phyloP scores from a whole-genome alignment of 2,888 invertebrate species.

The Tachina grossa region DNA sequence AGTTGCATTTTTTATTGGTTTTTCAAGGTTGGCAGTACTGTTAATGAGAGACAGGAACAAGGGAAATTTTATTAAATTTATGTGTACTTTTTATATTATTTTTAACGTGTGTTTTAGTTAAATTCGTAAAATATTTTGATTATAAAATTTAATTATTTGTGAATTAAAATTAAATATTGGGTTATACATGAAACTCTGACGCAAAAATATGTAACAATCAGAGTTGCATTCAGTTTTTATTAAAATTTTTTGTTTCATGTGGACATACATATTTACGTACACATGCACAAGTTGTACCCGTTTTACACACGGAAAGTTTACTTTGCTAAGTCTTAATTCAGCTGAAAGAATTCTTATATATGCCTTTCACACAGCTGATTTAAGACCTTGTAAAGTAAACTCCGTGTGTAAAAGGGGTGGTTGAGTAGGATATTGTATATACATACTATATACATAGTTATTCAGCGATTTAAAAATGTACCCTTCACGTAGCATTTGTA shows the following conservation, averaged over 20 bases:
- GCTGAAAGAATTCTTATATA: too few species aligned
- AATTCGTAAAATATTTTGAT: too few species aligned
- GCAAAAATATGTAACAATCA: neutral
- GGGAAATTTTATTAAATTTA: conserved; percentile 30
- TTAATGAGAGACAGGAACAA: conserved; percentile 10
- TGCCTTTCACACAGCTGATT: too few species aligned
- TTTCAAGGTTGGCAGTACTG: conserved; percentile 61
- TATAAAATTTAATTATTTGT: too few species aligned
- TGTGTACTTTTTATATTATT: neutral
- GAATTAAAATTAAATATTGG: neutral
- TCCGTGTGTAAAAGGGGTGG: too few species aligned
- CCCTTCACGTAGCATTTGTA: too few species aligned
- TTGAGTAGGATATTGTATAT: too few species aligned
- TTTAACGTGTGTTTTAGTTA: neutral
- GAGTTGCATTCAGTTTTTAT: conserved; percentile 5
- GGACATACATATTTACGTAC: neutral
- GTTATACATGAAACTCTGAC: neutral
- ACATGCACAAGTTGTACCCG: neutral
- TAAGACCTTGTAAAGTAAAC: too few species aligned
- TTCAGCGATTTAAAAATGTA: too few species aligned
- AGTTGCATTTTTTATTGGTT: conserved; percentile 48
- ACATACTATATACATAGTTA: too few species aligned
- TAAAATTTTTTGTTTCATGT: neutral
- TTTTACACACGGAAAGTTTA: too few species aligned
- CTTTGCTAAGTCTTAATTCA: too few species aligned